Percentiles rank a stretch among this genome's conserved stretches.
Conservation (phyloP, 1,140 invertebrate species). For the Trinorchestia longiramus region DNA sequence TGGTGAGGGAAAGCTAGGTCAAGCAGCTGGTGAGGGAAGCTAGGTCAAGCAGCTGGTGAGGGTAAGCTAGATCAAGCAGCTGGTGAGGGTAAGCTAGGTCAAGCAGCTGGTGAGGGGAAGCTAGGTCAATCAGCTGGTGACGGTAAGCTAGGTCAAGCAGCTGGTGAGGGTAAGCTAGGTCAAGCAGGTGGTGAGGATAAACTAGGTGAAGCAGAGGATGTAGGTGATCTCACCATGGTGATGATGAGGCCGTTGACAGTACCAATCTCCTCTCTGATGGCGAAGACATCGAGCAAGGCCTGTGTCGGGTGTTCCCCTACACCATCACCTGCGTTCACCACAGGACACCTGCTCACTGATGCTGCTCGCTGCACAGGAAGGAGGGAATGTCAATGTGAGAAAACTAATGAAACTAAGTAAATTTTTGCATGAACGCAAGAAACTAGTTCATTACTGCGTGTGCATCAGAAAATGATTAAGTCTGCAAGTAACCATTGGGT, state of each 20-base stretch:
- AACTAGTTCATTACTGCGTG: background rate
- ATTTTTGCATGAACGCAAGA: background rate
- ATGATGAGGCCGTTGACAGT: conserved; percentile 96
- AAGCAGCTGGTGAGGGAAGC: too few species aligned
- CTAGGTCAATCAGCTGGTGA: too few species aligned
- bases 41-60: too few species aligned
- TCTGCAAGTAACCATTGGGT: background rate
- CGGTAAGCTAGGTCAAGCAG: too few species aligned
- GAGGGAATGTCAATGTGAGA: background rate
- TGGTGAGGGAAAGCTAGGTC: too few species aligned
- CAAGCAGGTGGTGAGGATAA: too few species aligned
- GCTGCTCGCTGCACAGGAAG: conserved; percentile 79
- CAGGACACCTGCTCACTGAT: conserved; percentile 83
- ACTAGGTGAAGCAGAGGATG: too few species aligned
- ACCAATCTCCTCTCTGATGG: conserved; percentile 98
- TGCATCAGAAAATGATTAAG: background rate
- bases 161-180: too few species aligned
- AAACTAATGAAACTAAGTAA: background rate
- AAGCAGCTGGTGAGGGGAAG: too few species aligned
- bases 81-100: too few species aligned
- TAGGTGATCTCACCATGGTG: conserved; percentile 78
- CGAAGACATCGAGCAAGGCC: conserved; percentile 96
- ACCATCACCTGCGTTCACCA: conserved; percentile 98
- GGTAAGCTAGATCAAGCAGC: too few species aligned
- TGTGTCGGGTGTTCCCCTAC: conserved; percentile 98